Evolutionary conservation across 2,113 vertebrate genomes (phyloP).

Genomic region (Microtus richardsoni): DNA sequence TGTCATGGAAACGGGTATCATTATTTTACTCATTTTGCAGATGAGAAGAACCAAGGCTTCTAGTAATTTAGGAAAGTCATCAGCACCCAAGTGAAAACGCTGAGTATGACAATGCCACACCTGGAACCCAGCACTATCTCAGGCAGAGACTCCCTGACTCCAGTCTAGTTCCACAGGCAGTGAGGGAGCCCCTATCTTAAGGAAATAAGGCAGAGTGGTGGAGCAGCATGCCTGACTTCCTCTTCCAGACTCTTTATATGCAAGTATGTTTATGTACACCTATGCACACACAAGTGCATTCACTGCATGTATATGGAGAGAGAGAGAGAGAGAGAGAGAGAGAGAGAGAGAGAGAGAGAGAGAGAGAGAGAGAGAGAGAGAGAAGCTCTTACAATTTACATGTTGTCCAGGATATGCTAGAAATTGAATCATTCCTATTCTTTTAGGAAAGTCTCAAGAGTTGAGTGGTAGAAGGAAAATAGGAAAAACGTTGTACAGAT

Average conservation of each 20-base stretch:
- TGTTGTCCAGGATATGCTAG: background rate
- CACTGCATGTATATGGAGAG: background rate
- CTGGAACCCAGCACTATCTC: too few relatives aligned
- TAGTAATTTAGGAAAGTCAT: background rate
- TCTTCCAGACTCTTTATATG: too few relatives aligned
- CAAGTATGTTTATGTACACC: background rate
- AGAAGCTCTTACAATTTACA: background rate
- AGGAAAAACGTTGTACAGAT: background rate
- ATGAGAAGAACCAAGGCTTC: background rate
- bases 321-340: background rate
- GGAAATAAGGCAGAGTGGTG: background rate
- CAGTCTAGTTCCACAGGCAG: background rate
- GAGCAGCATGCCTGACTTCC: background rate
- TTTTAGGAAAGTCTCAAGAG: background rate
- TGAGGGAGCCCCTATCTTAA: background rate
- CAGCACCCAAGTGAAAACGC: background rate
- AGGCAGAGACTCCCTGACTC: too few relatives aligned
- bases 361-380: background rate
- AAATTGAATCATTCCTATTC: background rate
- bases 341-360: background rate
- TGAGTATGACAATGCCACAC: background rate
- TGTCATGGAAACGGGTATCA: background rate
- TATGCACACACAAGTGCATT: background rate
- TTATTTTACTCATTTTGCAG: background rate
- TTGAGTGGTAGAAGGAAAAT: background rate